phyloP scores from a whole-genome alignment of 2,113 vertebrate genomes.

The Leucosticte australis region DNA sequence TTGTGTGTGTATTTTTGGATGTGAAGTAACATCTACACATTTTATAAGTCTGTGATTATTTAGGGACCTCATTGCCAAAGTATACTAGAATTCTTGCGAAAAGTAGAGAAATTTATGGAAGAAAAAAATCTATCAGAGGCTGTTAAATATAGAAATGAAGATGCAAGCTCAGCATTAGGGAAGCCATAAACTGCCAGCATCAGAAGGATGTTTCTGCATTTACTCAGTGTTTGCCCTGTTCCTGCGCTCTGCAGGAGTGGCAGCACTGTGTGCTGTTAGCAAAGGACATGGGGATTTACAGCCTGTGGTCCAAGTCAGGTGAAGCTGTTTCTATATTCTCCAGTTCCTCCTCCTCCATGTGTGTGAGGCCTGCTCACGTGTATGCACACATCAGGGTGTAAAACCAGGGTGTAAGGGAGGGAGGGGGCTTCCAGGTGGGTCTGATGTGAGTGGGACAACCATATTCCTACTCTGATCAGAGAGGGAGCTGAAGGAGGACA shows the following conservation, averaged over 20 bases:
- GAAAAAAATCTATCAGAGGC: neutral
- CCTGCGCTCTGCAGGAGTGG: neutral
- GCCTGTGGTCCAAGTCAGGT: neutral
- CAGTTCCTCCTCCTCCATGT: neutral
- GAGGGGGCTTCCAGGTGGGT: neutral
- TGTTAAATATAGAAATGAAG: neutral
- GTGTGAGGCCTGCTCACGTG: neutral
- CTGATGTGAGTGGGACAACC: neutral
- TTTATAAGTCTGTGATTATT: neutral
- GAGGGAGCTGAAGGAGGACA: neutral
- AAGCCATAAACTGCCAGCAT: neutral
- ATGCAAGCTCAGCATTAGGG: neutral
- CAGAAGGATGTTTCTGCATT: neutral
- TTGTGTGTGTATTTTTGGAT: neutral
- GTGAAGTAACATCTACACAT: neutral
- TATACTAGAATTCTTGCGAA: neutral
- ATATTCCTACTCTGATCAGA: neutral
- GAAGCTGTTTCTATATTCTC: neutral
- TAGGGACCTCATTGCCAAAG: neutral
- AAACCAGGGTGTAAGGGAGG: accelerated
- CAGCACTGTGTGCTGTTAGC: neutral
- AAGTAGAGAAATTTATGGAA: neutral
- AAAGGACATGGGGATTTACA: neutral
- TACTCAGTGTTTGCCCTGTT: neutral
- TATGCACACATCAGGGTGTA: no score